Conservation (phyloP, 2,888 invertebrate genomes). For the Chamaedrilus cognettii region DNA sequence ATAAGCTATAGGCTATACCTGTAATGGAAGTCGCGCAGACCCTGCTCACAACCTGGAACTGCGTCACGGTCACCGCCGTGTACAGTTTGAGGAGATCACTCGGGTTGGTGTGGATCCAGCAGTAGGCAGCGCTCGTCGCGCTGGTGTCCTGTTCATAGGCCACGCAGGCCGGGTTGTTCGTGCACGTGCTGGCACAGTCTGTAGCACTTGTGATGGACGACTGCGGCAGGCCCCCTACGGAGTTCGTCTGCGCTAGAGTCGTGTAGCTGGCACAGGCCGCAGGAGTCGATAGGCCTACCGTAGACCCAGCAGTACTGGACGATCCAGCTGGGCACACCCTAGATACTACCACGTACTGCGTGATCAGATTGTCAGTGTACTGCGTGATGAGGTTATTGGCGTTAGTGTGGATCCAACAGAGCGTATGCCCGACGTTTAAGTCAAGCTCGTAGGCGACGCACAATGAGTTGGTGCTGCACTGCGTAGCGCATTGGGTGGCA, state of each 20-base stretch:
- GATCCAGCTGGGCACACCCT: neutral
- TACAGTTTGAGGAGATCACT: neutral
- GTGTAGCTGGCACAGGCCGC: neutral
- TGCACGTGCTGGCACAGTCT: neutral
- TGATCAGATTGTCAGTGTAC: neutral
- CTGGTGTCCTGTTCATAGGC: slow-evolving; percentile 1
- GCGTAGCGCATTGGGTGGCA: neutral
- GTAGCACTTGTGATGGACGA: neutral
- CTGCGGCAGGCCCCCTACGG: neutral
- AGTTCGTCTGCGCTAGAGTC: neutral
- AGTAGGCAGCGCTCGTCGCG: neutral
- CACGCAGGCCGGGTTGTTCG: neutral
- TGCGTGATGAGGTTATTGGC: neutral
- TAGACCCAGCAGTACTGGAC: neutral
- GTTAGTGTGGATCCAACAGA: slow-evolving; percentile 9
- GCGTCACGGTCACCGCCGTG: no score
- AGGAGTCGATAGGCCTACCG: neutral
- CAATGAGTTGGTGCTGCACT: neutral
- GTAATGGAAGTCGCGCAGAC: no score
- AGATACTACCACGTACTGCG: neutral
- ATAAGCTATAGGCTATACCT: no score
- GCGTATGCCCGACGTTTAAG: neutral
- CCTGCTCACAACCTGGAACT: no score
- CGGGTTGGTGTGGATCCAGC: slow-evolving; percentile 2
- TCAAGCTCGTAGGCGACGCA: slow-evolving; percentile 8